phyloP scores from a whole-genome alignment of 2,888 invertebrate species.

The Palloptera scutellata region DNA sequence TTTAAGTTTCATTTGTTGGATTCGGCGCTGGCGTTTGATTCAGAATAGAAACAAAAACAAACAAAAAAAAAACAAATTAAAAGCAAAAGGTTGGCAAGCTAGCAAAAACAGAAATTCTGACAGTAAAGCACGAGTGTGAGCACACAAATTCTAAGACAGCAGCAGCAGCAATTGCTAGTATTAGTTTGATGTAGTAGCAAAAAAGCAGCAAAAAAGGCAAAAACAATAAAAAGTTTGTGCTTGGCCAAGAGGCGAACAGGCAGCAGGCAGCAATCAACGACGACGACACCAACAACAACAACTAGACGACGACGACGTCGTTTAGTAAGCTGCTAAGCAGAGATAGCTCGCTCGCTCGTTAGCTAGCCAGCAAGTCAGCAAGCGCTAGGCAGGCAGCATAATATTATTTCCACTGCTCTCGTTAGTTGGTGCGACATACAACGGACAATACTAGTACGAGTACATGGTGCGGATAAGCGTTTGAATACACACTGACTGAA shows the following conservation, averaged over 20 bases:
- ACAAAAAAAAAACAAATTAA: not conserved
- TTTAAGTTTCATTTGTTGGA: no score
- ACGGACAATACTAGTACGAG: not conserved
- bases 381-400: no score
- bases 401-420: not conserved
- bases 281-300: not conserved
- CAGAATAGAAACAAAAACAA: not conserved
- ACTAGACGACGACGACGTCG: not conserved
- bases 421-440: not conserved
- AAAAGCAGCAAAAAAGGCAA: not conserved
- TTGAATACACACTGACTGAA: not conserved
- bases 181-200: not conserved
- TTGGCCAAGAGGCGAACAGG: not conserved
- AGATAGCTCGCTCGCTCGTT: no score
- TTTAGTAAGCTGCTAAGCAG: no score
- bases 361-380: no score
- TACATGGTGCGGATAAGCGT: not conserved
- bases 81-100: not conserved
- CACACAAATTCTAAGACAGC: no score
- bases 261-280: not conserved
- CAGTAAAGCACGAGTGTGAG: not conserved
- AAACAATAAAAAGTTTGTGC: not conserved
- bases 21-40: no score
- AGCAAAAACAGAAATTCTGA: not conserved
- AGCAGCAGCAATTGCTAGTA: no score